These are phyloP conservation scores for Ceyx erithaca DNA, from an alignment of 2,797 vertebrate species.

Conservation along the genomic window DNA sequence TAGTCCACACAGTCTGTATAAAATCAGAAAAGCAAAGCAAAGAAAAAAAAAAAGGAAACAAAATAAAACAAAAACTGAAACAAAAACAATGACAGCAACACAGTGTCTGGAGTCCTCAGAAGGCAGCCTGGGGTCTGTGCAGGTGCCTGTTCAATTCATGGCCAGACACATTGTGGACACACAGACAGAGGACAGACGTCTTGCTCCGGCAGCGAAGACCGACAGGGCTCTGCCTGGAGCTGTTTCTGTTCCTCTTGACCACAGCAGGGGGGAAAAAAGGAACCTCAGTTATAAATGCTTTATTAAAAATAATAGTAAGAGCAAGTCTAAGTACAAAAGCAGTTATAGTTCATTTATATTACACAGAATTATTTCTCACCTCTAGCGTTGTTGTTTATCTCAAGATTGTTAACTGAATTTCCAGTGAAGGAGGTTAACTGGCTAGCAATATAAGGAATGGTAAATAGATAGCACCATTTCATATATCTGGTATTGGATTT, in stretches of 20 bases:
- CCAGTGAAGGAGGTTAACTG: conserved; percentile 86
- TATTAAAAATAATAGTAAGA: conserved; percentile 74
- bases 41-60: neutral
- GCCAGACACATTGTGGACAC: conserved; percentile 76
- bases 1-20: conserved; percentile 83
- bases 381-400: conserved; percentile 73
- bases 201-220: neutral
- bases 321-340: conserved; percentile 80
- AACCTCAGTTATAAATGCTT: conserved; percentile 73
- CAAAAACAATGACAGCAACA: neutral
- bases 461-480: conserved; percentile 98
- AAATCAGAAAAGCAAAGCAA: conserved; percentile 79
- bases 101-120: conserved; percentile 79
- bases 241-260: conserved; percentile 64
- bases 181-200: conserved; percentile 71
- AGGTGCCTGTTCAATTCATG: conserved; percentile 77
- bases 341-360: conserved; percentile 79
- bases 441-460: conserved; percentile 94
- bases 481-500: conserved; percentile 76
- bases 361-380: conserved; percentile 77
- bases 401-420: conserved; percentile 78
- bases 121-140: conserved; percentile 73
- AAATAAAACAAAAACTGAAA: neutral
- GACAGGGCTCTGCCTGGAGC: neutral
- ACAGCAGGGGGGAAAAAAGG: neutral